Evolutionary conservation across 2,888 invertebrate genomes (phyloP).

Genomic region (Epirrhoe tristata): DNA sequence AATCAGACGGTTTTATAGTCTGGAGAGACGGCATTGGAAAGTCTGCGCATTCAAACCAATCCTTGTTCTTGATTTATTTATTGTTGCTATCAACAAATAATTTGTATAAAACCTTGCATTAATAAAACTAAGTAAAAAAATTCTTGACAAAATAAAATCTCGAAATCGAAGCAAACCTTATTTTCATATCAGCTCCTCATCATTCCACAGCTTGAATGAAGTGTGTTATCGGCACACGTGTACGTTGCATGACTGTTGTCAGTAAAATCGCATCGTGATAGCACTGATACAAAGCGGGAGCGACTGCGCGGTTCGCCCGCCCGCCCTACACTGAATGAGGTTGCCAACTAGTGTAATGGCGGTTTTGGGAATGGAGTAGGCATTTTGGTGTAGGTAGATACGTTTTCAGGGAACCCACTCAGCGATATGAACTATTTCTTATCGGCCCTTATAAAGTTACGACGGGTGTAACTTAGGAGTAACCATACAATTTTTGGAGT

Average conservation of each 20-base stretch:
- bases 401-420: too few species aligned
- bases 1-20: not conserved
- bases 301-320: constrained; percentile 65
- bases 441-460: too few species aligned
- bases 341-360: constrained; percentile 38
- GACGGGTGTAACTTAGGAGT: too few species aligned
- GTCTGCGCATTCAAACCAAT: not conserved
- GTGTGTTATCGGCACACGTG: constrained; percentile 52
- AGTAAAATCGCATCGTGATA: constrained; percentile 51
- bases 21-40: too few species aligned
- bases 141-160: constrained; percentile 2
- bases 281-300: constrained; percentile 33
- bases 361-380: constrained; percentile 9
- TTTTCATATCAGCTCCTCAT: constrained; percentile 43
- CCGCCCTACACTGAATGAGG: constrained; percentile 66
- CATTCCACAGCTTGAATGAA: constrained; percentile 37
- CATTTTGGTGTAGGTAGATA: too few species aligned
- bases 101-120: not conserved
- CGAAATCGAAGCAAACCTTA: constrained; percentile 40
- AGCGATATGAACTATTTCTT: too few species aligned
- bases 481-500: too few species aligned
- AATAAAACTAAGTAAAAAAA: not conserved
- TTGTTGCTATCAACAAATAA: not conserved
- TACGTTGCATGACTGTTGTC: constrained; percentile 58
- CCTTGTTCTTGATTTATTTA: not conserved